phyloP scores from a whole-genome alignment of 2,888 invertebrate species.

The Zele albiditarsus region DNA sequence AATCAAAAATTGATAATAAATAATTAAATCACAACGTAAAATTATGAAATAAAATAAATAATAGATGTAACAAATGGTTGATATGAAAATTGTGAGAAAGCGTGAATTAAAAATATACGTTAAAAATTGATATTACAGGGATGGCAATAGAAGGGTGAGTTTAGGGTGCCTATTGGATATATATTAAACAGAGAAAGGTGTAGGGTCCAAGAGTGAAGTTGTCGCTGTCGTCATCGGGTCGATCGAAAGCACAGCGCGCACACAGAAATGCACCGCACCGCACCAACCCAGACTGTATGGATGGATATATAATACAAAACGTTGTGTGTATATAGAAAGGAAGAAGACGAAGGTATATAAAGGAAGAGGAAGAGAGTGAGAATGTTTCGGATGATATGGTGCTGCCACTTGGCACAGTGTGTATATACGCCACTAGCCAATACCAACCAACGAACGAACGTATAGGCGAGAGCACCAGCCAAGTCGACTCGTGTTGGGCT shows the following conservation, averaged over 20 bases:
- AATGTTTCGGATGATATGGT: not conserved
- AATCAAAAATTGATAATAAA: too few species aligned
- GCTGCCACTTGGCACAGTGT: constrained; percentile 27
- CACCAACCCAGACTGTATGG: not conserved
- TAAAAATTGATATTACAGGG: not conserved
- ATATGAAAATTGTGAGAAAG: too few species aligned
- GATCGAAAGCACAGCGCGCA: constrained; percentile 72
- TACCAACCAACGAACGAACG: constrained; percentile 53
- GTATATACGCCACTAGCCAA: constrained; percentile 58
- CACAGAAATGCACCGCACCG: constrained; percentile 68
- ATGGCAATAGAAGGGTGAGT: constrained; percentile 25
- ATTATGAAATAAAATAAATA: too few species aligned
- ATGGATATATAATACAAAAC: constrained; percentile 1
- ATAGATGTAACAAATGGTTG: too few species aligned
- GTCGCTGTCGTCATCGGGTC: constrained; percentile 66
- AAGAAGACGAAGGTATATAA: not conserved
- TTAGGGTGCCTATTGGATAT: not conserved
- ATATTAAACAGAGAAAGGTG: constrained; percentile 13
- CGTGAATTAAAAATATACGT: too few species aligned
- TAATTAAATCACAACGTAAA: too few species aligned
- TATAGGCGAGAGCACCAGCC: constrained; percentile 56
- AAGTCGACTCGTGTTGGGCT: constrained; percentile 71
- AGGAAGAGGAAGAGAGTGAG: not conserved
- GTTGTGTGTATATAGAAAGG: constrained; percentile 19
- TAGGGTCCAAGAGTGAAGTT: constrained; percentile 48